Evolutionary conservation across 1,140 invertebrate genomes (phyloP).

Genomic region (Eriocheir sinensis): DNA sequence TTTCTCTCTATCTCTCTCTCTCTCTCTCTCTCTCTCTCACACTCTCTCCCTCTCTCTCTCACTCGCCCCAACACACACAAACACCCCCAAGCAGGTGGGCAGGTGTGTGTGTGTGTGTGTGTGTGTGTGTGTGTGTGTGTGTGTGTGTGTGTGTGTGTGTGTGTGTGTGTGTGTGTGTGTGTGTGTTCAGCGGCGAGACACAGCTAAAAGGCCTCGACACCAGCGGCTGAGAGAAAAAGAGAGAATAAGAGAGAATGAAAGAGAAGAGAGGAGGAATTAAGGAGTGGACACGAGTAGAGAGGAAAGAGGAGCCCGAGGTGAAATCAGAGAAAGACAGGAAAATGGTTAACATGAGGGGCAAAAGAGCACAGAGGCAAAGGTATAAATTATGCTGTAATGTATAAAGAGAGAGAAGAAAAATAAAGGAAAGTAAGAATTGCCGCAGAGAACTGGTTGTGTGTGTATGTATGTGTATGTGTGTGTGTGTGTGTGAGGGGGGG

Average conservation of each 20-base stretch:
- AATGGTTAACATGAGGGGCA: neutral
- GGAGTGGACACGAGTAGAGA: too few species aligned
- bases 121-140: neutral
- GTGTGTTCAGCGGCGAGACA: too few species aligned
- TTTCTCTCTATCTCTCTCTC: neutral
- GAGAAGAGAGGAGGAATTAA: neutral
- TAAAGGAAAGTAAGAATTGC: too few species aligned
- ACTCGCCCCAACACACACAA: neutral
- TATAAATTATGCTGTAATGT: neutral
- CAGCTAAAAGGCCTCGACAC: too few species aligned
- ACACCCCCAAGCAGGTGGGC: neutral
- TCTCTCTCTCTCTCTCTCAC: too few species aligned
- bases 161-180: too few species aligned
- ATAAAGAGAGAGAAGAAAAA: neutral
- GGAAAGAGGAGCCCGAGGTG: too few species aligned
- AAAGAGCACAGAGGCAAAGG: neutral
- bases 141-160: too few species aligned
- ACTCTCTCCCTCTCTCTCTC: too few species aligned
- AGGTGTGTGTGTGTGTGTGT: neutral
- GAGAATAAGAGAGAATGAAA: neutral
- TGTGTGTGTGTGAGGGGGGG: too few species aligned
- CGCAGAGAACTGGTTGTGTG: too few species aligned
- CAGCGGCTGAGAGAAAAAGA: neutral
- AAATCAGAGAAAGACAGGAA: neutral
- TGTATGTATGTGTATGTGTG: too few species aligned